phyloP scores from a whole-genome alignment of 2,888 invertebrate species.

The Tachystola acroxantha region DNA sequence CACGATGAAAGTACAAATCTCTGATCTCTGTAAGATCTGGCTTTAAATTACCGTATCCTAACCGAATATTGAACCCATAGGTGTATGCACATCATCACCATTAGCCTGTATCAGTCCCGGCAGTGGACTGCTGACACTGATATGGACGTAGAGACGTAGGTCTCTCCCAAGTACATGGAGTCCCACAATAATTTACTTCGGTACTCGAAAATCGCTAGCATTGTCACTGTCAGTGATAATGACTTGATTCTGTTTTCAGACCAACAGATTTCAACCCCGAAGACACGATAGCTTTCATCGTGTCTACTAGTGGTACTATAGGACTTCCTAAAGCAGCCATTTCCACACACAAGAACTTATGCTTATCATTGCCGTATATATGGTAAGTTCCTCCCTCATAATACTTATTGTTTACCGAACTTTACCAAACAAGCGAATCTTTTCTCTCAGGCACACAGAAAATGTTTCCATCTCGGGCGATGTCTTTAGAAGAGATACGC shows the following conservation, averaged over 20 bases:
- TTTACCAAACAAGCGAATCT: not conserved
- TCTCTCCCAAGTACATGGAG: too few relatives aligned
- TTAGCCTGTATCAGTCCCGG: too few relatives aligned
- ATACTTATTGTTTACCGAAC: not conserved
- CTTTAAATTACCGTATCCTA: too few relatives aligned
- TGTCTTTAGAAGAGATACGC: not conserved
- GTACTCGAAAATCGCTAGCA: too few relatives aligned
- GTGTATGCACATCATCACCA: too few relatives aligned
- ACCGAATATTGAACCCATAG: too few relatives aligned
- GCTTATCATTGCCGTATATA: constrained; percentile 28
- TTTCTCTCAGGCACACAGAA: not conserved
- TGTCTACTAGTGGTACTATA: constrained; percentile 57
- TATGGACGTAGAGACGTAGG: too few relatives aligned
- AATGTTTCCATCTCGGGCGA: not conserved
- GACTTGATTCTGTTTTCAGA: constrained; percentile 24
- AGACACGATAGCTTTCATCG: constrained; percentile 36
- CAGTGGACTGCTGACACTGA: too few relatives aligned
- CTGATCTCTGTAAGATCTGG: too few relatives aligned
- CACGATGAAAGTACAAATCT: too few relatives aligned
- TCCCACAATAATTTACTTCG: too few relatives aligned
- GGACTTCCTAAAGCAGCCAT: constrained; percentile 52
- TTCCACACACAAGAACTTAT: constrained; percentile 48
- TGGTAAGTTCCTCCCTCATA: constrained; percentile 10
- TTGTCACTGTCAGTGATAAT: too few relatives aligned
- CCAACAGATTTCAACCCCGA: constrained; percentile 45